Base-by-base conservation (phyloP, 2,888 invertebrate genomes). In the Heteropelma amictum region DNA sequence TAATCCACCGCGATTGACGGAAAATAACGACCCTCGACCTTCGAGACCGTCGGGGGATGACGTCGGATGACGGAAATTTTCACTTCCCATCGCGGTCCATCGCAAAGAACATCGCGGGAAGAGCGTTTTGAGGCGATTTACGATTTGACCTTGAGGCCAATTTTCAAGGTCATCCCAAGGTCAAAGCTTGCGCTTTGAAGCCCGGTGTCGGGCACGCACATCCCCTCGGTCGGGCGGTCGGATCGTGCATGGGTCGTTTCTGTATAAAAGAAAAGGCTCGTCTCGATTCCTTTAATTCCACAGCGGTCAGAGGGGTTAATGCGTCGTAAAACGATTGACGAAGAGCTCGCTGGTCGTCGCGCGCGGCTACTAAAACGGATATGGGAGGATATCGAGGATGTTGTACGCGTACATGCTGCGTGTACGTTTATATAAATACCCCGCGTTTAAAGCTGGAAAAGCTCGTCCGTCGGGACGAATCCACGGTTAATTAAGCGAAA, bases 401-500 rank as follows among this genome's bases (percentile, higher is more conserved):
- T 65, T 19, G 26, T 14, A 30, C 28, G 19, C 12, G 17, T 10
- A 1, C 23, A 33, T 33, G n/a, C n/a, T n/a, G n/a, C n/a, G n/a
- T n/a, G 26, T 14, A 30, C 28, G 19, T 21, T 26, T 10, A 1
- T 23, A 33, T 33, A 47, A 49, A 10, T n/a, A 23, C 33, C 8
- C 47, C 28, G 12, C 8, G 28, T 19, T 17, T 7, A 28, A 47
- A 33, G 30, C 49, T 35, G 47, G 51, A 40, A 73, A 58, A 65
- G 45, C 60, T 63, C 69, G 65, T 26, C 8, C 5, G 45, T 47
- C 63, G 71, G 47, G 51, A 67, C 63, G 58, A 64, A 38, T 42
- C n/a, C 58, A 51, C 28, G 58, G n/a, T 79, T 81, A 79, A 81
- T 82, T 80, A 82, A 79, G 78, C 77, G 75, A 79, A 81, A 77